Evolutionary conservation across 2,797 vertebrate species (phyloP).

Genomic region (Ara ararauna): DNA sequence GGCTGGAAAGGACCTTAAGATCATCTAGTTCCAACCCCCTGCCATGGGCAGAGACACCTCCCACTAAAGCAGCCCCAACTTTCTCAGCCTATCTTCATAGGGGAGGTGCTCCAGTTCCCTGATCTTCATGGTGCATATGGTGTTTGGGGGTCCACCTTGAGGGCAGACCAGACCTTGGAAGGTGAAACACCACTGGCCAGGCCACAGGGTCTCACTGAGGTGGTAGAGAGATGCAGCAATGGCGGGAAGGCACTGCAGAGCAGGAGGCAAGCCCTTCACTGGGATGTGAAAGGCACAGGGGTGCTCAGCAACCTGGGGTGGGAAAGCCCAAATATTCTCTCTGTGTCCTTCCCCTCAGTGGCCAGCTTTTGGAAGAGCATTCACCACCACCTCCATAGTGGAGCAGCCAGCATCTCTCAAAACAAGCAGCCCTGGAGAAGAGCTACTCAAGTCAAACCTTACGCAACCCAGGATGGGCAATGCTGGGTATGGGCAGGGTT

Average conservation of each 20-base stretch:
- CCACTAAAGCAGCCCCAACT: too few relatives aligned
- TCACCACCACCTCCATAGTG: rapidly evolving
- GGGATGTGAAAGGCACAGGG: background rate
- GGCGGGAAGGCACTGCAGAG: background rate
- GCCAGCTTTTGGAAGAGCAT: background rate
- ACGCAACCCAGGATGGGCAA: rapidly evolving
- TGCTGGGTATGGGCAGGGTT: background rate
- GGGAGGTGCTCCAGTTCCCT: too few relatives aligned
- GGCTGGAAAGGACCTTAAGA: too few relatives aligned
- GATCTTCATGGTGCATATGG: background rate
- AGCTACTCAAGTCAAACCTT: background rate
- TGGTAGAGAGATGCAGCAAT: background rate
- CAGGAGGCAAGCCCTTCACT: background rate
- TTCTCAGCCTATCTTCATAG: too few relatives aligned
- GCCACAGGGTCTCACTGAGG: rapidly evolving
- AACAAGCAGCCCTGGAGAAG: background rate
- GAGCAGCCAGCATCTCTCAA: background rate
- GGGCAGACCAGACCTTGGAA: background rate
- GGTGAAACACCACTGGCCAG: background rate
- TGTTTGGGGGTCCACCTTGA: background rate
- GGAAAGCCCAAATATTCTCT: background rate
- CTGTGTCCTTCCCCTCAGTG: background rate
- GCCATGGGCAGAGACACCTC: too few relatives aligned
- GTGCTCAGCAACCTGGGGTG: background rate
- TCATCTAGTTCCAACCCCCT: too few relatives aligned